Base-by-base conservation (phyloP, 2,888 invertebrate genomes). In the Antheraea yamamai region DNA sequence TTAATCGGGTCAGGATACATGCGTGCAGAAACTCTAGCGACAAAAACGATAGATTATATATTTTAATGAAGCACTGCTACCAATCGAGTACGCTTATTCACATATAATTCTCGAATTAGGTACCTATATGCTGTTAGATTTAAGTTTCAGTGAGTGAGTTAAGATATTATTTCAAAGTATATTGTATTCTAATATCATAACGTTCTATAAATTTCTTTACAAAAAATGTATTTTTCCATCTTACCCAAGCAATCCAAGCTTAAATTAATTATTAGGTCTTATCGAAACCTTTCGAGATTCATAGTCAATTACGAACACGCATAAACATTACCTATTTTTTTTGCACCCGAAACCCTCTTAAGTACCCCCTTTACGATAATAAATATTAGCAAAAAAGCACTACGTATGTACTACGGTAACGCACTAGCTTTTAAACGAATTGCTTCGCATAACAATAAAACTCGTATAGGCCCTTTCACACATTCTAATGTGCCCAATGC, bases 381-480 rank as follows among this genome's bases (percentile, higher is more conserved):
- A 91, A 92, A 94, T 94, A 94, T 94, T 93, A 93, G 89, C 88
- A 88, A 95, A 91, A 90, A 92, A 93, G 93, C 87, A 90, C 91
- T 94, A 90, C 87, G 88, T 90, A 91, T 91, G 91, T 90, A 90
- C 90, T 90, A 87, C 87, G 87, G 89, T 87, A 89, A 90, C 91
- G 91, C 92, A 90, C 89, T 91, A 88, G 93, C 95, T 94, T 95
- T 94, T 95, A 95, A 95, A 94, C 92, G 92, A 94, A 95, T 94
- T 94, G 93, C 92, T 91, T 88, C 89, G 90, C 91, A 92, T 94
- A 94, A 94, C 94, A 94, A 94, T 95, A 94, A 95, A 94, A 89
- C 88, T 88, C 87, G 91, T 91, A 91, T 91, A 88, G 92, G 92
- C 91, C 91, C 91, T 93, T 93, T 91, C 93, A 92, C 94, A 94